phyloP scores from a whole-genome alignment of 2,113 vertebrate species.

The Chunga burmeisteri region DNA sequence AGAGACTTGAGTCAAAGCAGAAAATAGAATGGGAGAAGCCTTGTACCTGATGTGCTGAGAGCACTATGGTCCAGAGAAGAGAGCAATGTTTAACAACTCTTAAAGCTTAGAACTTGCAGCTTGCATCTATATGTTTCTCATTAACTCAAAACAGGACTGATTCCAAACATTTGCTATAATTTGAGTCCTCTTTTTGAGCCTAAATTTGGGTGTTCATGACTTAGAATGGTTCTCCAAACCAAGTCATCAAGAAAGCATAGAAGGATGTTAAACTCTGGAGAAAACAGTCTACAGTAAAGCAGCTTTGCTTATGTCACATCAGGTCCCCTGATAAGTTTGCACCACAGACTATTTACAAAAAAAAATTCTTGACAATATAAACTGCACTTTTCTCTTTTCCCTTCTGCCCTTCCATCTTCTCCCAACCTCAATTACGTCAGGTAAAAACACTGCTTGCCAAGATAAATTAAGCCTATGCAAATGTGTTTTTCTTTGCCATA shows the following conservation, averaged over 20 bases:
- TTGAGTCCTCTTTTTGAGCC: background rate
- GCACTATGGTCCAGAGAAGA: background rate
- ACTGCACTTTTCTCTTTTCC: background rate
- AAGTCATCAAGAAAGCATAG: background rate
- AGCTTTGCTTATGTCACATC: background rate
- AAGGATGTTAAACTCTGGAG: background rate
- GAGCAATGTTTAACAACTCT: background rate
- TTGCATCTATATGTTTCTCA: background rate
- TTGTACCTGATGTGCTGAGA: background rate
- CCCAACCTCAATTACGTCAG: background rate
- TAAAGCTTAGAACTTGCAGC: background rate
- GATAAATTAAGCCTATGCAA: background rate
- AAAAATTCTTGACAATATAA: background rate
- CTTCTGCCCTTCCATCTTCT: background rate
- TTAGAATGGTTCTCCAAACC: background rate
- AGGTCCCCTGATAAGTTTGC: background rate
- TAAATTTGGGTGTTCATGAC: background rate
- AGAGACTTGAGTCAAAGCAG: background rate
- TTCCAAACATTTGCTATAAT: background rate
- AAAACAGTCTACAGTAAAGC: background rate
- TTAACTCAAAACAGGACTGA: background rate
- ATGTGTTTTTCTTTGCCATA: background rate
- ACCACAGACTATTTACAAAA: background rate
- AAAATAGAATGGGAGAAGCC: background rate
- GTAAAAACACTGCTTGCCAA: background rate